Evolutionary conservation across 2,797 vertebrate genomes (phyloP).

Genomic region (Labeo calbasu): DNA sequence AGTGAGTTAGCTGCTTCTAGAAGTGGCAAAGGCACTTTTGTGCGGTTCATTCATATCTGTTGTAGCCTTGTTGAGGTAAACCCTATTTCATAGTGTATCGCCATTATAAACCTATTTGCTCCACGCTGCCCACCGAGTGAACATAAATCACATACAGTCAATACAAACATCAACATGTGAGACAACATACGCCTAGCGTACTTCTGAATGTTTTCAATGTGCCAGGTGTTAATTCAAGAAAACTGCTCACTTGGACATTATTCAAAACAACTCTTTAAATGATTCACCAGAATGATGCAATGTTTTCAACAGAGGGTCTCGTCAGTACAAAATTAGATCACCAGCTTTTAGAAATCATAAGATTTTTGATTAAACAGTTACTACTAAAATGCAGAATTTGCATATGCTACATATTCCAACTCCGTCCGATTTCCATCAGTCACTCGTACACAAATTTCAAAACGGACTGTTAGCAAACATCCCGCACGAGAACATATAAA

Average conservation of each 20-base stretch:
- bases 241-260: background rate
- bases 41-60: conserved; percentile 58
- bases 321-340: background rate
- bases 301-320: background rate
- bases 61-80: conserved; percentile 61
- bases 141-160: conserved; percentile 50
- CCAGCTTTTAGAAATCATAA: background rate
- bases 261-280: conserved; percentile 16
- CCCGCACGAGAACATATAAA: conserved; percentile 9
- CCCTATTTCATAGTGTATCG: conserved; percentile 47
- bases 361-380: conserved; percentile 2
- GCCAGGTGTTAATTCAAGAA: conserved; percentile 37
- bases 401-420: background rate
- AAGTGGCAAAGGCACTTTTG: conserved; percentile 53
- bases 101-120: conserved; percentile 62
- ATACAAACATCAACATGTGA: conserved; percentile 49
- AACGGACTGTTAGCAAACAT: background rate
- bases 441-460: background rate
- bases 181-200: conserved; percentile 7
- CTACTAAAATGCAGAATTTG: background rate
- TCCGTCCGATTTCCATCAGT: background rate
- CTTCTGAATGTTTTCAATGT: conserved; percentile 15
- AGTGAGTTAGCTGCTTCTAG: conserved; percentile 55
- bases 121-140: conserved; percentile 47
- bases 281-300: conserved; percentile 8